phyloP scores from a whole-genome alignment of 2,888 invertebrate genomes.

The Heliothis peltigera region DNA sequence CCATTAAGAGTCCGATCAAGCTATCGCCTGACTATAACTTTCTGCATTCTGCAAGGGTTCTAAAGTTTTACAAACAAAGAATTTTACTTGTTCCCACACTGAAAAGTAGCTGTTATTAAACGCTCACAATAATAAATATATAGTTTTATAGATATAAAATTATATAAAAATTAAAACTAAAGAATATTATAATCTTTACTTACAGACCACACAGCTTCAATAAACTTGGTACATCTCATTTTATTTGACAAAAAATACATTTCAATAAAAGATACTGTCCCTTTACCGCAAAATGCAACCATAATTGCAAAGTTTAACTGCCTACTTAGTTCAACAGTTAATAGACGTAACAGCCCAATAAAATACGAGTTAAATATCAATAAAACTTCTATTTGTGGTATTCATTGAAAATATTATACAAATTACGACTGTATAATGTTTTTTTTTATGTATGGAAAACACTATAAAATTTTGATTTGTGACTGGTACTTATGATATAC shows the following conservation, averaged over 20 bases:
- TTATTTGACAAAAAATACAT: slow-evolving; percentile 38
- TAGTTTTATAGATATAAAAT: no score
- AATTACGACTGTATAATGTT: slow-evolving; percentile 18
- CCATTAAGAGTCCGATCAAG: no score
- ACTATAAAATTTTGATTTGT: slow-evolving; percentile 13
- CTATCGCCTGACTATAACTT: no score
- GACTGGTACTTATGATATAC: not conserved
- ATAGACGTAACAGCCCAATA: slow-evolving; percentile 47
- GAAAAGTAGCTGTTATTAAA: no score
- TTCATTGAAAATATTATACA: slow-evolving; percentile 32
- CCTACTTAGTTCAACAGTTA: slow-evolving; percentile 44
- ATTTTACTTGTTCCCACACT: no score
- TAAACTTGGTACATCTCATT: slow-evolving; percentile 22
- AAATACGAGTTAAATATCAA: slow-evolving; percentile 54
- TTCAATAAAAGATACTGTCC: slow-evolving; percentile 26
- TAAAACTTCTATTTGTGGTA: slow-evolving; percentile 54
- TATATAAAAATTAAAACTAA: not conserved
- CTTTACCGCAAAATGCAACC: slow-evolving; percentile 16
- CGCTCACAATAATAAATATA: no score
- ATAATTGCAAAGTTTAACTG: slow-evolving; percentile 48
- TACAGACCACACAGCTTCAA: slow-evolving; percentile 14
- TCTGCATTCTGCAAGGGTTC: no score
- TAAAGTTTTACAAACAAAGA: no score
- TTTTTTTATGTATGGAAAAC: slow-evolving; percentile 9
- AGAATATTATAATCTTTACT: not conserved